Conservation (phyloP, 2,113 vertebrate genomes). For the Hippocampus comes region DNA sequence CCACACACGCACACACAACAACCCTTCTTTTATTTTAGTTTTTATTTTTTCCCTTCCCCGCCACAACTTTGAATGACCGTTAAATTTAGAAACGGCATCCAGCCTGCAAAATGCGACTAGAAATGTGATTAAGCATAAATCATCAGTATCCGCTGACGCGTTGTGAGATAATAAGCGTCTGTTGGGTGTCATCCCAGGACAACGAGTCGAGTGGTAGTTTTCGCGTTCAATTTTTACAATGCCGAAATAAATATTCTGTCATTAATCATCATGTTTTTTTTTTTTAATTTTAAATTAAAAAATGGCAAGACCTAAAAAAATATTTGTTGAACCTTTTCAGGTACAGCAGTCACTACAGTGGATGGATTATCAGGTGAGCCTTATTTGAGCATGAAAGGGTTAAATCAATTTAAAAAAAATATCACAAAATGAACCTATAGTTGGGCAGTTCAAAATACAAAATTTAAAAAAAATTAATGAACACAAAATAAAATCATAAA, state of each 20-base stretch:
- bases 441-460: background rate
- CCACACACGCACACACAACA: conserved; percentile 3
- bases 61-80: conserved; percentile 6
- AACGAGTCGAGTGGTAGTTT: background rate
- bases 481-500: background rate
- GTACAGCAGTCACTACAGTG: too few species aligned
- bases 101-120: conserved; percentile 26
- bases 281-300: too few species aligned
- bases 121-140: conserved; percentile 41
- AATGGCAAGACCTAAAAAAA: too few species aligned
- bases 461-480: background rate
- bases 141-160: conserved; percentile 24
- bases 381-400: too few species aligned
- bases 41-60: background rate
- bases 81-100: conserved; percentile 26
- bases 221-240: background rate
- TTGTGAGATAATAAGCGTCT: conserved; percentile 20
- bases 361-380: too few species aligned
- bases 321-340: too few species aligned
- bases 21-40: too few species aligned
- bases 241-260: background rate
- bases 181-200: conserved; percentile 4
- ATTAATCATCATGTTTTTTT: too few species aligned
- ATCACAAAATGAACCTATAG: background rate
- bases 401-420: too few species aligned